Evolutionary conservation across 2,113 vertebrate genomes (phyloP).

Genomic region (Emydocephalus ijimae): DNA sequence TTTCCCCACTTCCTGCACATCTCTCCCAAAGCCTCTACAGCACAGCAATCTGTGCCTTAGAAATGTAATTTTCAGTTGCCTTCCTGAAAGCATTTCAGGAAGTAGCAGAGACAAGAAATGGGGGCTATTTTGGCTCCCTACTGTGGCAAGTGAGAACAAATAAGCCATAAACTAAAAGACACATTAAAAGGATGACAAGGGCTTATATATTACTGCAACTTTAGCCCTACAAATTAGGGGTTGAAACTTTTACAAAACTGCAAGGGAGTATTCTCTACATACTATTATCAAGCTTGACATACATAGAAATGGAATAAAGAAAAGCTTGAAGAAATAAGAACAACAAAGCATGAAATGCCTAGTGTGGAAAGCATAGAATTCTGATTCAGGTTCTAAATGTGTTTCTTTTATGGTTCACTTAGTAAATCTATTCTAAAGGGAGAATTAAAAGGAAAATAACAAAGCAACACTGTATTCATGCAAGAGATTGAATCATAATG

Average conservation of each 20-base stretch:
- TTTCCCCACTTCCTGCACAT: not conserved
- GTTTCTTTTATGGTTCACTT: not conserved
- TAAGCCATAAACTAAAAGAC: slow-evolving; percentile 14
- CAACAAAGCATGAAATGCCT: not conserved
- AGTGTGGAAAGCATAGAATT: not conserved
- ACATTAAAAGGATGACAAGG: not conserved
- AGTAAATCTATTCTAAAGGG: not conserved
- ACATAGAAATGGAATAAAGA: not conserved
- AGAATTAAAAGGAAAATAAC: not conserved
- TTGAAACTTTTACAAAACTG: not conserved
- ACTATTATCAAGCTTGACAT: not conserved
- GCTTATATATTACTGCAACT: slow-evolving; percentile 1
- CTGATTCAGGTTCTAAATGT: not conserved
- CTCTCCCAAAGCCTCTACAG: not conserved
- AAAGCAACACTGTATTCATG: not conserved
- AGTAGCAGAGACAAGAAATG: slow-evolving; percentile 8
- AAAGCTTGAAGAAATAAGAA: not conserved
- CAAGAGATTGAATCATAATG: not conserved
- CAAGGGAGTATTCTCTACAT: not conserved
- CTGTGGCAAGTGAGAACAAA: slow-evolving; percentile 2
- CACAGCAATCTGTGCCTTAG: not conserved
- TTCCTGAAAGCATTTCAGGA: not conserved
- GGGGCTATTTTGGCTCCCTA: slow-evolving; percentile 10
- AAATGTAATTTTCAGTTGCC: not conserved
- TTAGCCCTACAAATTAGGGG: not conserved